Evolutionary conservation across 2,797 vertebrate species (phyloP).

Genomic region (Enteromius thamalakanensis): DNA sequence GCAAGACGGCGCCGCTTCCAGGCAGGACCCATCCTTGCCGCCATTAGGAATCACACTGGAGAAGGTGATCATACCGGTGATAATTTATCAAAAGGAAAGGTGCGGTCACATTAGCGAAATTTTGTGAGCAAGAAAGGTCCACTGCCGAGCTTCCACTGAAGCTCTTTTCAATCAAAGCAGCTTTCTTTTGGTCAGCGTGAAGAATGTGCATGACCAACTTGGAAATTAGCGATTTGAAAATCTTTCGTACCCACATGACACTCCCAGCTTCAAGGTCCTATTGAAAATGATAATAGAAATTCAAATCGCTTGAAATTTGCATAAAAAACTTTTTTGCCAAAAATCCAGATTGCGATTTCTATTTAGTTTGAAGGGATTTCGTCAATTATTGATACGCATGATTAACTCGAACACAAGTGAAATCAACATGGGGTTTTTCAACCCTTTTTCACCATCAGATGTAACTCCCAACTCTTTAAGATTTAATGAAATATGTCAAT

Average conservation of each 20-base stretch:
- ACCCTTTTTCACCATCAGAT: background rate
- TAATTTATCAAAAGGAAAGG: slow-evolving; percentile 73
- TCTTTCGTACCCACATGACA: background rate
- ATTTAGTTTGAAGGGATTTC: background rate
- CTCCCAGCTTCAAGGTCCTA: background rate
- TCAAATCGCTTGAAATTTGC: background rate
- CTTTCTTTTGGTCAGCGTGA: background rate
- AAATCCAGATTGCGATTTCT: background rate
- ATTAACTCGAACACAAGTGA: background rate
- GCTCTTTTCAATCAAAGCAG: background rate
- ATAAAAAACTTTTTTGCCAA: background rate
- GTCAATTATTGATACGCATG: background rate
- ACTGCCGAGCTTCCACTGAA: background rate
- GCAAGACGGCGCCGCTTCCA: slow-evolving; percentile 50
- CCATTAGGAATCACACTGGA: slow-evolving; percentile 67
- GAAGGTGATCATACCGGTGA: slow-evolving; percentile 58
- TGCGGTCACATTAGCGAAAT: slow-evolving; percentile 52
- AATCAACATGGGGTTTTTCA: background rate
- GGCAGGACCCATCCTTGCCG: slow-evolving; percentile 55
- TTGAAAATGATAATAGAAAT: background rate
- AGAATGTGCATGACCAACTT: background rate
- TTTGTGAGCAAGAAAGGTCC: slow-evolving; percentile 47
- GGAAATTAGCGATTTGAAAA: background rate
- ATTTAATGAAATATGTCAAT: background rate
- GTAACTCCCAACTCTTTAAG: background rate